These are phyloP conservation scores for Andricus quercusramuli DNA, from an alignment of 2,888 invertebrate genomes.

Conservation along the genomic window DNA sequence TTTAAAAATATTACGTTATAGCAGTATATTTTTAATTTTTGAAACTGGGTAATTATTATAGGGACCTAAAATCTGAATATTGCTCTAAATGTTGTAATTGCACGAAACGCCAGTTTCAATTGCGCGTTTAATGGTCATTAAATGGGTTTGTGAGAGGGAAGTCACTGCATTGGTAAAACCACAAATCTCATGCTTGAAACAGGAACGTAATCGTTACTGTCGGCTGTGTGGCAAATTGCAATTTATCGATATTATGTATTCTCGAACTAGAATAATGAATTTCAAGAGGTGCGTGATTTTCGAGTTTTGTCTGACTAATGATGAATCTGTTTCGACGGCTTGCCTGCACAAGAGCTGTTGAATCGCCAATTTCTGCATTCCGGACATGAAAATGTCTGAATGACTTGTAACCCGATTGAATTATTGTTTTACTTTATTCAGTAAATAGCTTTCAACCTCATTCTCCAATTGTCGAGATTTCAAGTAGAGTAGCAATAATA, in stretches of 20 bases:
- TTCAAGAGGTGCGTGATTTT: slow-evolving; percentile 33
- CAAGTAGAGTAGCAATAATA: neutral
- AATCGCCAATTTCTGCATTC: neutral
- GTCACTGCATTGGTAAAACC: slow-evolving; percentile 16
- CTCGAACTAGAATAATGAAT: slow-evolving; percentile 26
- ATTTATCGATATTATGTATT: slow-evolving; percentile 36
- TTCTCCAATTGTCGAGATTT: neutral
- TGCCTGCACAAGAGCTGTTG: neutral
- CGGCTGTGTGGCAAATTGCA: slow-evolving; percentile 20
- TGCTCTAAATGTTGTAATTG: slow-evolving; percentile 17
- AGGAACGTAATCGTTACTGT: slow-evolving; percentile 34
- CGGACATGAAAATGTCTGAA: neutral
- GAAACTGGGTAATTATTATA: neutral
- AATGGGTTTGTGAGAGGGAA: slow-evolving; percentile 34
- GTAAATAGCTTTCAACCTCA: neutral
- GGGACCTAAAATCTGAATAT: slow-evolving; percentile 15
- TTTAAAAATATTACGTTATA: neutral
- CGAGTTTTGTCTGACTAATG: slow-evolving; percentile 31
- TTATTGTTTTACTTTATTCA: slow-evolving; percentile 7
- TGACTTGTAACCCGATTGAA: slow-evolving; percentile 4
- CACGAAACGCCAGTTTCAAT: slow-evolving; percentile 16
- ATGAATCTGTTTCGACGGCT: neutral
- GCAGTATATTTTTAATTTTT: neutral
- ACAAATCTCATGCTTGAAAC: slow-evolving; percentile 34
- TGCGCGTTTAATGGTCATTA: slow-evolving; percentile 33